Evolutionary conservation across 2,888 invertebrate genomes (phyloP).

Genomic region (Rhaphigaster nebulosa): DNA sequence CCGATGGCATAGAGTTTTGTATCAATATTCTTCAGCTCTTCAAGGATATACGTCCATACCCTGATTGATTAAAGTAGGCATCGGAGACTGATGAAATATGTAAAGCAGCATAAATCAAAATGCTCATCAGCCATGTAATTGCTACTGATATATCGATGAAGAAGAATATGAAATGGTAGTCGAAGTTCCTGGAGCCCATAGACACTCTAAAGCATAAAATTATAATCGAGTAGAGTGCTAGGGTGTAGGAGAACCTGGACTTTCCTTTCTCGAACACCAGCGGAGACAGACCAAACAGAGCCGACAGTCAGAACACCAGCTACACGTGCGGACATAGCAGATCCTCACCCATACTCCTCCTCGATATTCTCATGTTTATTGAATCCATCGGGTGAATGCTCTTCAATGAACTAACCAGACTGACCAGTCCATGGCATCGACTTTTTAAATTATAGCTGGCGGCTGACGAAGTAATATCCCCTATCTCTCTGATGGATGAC

Average conservation of each 20-base stretch:
- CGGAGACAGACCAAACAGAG: neutral
- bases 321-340: neutral
- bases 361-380: neutral
- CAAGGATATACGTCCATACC: neutral
- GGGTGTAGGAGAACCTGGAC: neutral
- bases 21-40: neutral
- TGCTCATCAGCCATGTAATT: neutral
- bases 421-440: too few relatives aligned
- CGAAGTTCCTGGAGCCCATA: neutral
- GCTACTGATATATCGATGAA: neutral
- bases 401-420: neutral
- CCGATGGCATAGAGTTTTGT: neutral
- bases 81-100: neutral
- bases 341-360: neutral
- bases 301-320: neutral
- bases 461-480: too few relatives aligned
- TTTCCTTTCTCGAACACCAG: neutral
- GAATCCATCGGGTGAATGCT: neutral
- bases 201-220: neutral
- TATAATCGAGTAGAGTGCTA: neutral
- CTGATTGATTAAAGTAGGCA: neutral
- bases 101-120: neutral
- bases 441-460: neutral
- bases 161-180: accelerated
- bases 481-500: too few relatives aligned